Conservation (phyloP, 2,797 vertebrate species). For the Smutsia gigantea region DNA sequence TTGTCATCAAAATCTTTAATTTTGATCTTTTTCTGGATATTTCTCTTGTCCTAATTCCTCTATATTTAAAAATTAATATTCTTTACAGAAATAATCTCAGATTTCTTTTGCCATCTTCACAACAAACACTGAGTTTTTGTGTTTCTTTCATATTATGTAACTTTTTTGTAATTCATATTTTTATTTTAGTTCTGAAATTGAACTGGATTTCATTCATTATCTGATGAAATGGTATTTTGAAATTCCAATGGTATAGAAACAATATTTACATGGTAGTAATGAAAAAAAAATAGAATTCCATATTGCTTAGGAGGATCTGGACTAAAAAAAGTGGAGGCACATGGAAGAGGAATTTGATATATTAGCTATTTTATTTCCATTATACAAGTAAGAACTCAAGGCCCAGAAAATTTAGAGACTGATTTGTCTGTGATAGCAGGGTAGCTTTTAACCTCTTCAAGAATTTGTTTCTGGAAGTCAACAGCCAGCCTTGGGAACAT, state of each 20-base stretch:
- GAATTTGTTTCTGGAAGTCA: not conserved
- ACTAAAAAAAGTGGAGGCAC: not conserved
- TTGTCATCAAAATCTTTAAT: not conserved
- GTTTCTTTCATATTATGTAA: not conserved
- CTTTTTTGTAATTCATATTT: slow-evolving; percentile 23
- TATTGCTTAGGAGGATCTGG: not conserved
- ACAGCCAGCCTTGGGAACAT: not conserved
- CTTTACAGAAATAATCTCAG: not conserved
- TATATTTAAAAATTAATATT: not conserved
- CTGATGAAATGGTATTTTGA: not conserved
- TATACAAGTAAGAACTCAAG: not conserved
- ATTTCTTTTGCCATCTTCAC: not conserved
- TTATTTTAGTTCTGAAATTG: slow-evolving; percentile 13
- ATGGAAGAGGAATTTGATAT: not conserved
- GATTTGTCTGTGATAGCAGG: not conserved
- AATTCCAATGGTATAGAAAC: not conserved
- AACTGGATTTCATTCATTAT: not conserved
- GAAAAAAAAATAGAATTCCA: not conserved
- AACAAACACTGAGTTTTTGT: not conserved
- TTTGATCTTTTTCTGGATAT: slow-evolving; percentile 5
- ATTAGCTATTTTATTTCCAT: not conserved
- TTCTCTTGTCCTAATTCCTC: not conserved
- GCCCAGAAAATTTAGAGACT: not conserved
- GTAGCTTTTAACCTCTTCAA: not conserved
- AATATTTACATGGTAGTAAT: slow-evolving; percentile 15